These are phyloP conservation scores for Trichonephila clavipes DNA, from an alignment of 1,140 invertebrate species.

Conservation along the genomic window DNA sequence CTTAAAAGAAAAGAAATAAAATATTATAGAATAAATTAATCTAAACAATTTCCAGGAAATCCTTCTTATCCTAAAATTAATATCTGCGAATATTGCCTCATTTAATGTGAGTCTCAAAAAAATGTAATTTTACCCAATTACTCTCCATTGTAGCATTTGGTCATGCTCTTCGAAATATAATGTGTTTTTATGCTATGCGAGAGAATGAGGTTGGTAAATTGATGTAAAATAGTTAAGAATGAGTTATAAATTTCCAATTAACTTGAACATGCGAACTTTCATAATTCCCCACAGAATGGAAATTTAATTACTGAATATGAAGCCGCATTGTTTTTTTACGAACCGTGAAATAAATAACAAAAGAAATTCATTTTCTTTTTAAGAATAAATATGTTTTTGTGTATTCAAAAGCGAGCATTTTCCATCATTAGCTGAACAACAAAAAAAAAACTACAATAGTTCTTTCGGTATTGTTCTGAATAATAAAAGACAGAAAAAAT, in stretches of 20 bases:
- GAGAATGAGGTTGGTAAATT: background rate
- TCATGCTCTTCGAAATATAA: background rate
- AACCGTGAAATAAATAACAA: background rate
- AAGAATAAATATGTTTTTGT: background rate
- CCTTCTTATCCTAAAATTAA: background rate
- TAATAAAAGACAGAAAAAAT: too few relatives aligned
- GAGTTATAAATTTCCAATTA: constrained; percentile 23
- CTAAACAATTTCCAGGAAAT: background rate
- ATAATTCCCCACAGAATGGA: background rate
- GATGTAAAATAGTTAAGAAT: background rate
- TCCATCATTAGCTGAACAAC: too few relatives aligned
- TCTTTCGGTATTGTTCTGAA: too few relatives aligned
- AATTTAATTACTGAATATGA: background rate
- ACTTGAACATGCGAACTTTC: background rate
- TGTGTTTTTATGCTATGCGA: background rate
- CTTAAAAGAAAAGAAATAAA: background rate
- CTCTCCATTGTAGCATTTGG: background rate
- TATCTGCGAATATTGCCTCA: background rate
- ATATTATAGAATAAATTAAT: background rate
- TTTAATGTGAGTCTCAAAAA: background rate
- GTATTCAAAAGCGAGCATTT: background rate
- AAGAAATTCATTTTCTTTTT: background rate
- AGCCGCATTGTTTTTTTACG: background rate
- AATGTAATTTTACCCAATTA: constrained; percentile 6
- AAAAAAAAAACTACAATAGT: too few relatives aligned